phyloP scores from a whole-genome alignment of 2,888 invertebrate genomes.

The Diaprepes abbreviatus region DNA sequence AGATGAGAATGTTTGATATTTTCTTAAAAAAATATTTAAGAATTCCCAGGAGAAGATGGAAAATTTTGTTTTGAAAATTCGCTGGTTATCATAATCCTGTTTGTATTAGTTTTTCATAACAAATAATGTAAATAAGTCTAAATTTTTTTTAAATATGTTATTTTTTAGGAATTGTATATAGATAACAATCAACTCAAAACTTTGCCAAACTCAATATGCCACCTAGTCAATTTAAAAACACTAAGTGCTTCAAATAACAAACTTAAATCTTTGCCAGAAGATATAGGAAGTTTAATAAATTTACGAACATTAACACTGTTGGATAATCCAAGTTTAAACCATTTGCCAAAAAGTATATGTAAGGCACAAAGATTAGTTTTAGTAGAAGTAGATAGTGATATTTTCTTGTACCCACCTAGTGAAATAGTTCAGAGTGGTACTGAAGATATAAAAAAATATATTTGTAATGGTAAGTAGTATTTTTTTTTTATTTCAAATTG shows the following conservation, averaged over 20 bases:
- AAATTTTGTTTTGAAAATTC: too few species aligned
- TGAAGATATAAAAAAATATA: slow-evolving; percentile 76
- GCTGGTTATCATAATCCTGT: too few species aligned
- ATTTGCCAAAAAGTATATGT: slow-evolving; percentile 77
- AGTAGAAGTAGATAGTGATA: slow-evolving; percentile 74
- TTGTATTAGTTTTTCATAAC: too few species aligned
- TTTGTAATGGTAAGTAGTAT: slow-evolving; percentile 69
- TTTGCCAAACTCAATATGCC: slow-evolving; percentile 78
- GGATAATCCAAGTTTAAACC: slow-evolving; percentile 72
- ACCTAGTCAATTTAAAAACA: slow-evolving; percentile 74
- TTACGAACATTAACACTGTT: slow-evolving; percentile 75
- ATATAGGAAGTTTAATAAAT: slow-evolving; percentile 74
- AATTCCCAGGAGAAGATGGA: too few species aligned
- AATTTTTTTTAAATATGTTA: too few species aligned
- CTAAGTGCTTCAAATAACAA: slow-evolving; percentile 81
- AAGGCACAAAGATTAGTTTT: slow-evolving; percentile 74
- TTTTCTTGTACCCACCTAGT: slow-evolving; percentile 76
- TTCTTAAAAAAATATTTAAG: too few species aligned
- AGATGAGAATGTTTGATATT: too few species aligned
- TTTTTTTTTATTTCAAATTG: slow-evolving; percentile 12
- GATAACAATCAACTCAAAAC: slow-evolving; percentile 79
- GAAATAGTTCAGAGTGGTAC: slow-evolving; percentile 74
- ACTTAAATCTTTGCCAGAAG: slow-evolving; percentile 75
- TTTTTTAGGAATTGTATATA: slow-evolving; percentile 77
- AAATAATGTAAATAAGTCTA: too few species aligned